A percentile compares a stretch with the other conserved stretches of the same genome.
Evolutionary conservation across 2,113 vertebrate species (phyloP).

Genomic region (Polypterus bichir): DNA sequence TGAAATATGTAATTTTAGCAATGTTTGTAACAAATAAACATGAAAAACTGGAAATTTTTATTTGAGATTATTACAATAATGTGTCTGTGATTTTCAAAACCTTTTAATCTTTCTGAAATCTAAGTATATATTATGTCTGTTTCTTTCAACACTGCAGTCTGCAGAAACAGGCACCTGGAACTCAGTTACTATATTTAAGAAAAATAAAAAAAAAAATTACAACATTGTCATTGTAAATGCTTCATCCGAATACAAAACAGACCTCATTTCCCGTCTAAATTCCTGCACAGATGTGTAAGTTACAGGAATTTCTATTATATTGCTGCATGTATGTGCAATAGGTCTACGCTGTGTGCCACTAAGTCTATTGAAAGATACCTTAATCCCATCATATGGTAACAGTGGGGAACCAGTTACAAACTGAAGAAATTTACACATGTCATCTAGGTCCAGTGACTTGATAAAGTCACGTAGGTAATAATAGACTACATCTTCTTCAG

Average conservation of each 20-base stretch:
- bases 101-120: no score
- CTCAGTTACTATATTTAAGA: no score
- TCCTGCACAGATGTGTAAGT: background rate
- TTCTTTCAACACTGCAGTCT: no score
- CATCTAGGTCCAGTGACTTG: background rate
- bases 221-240: slow-evolving; percentile 1
- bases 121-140: no score
- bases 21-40: no score
- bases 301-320: background rate
- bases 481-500: background rate
- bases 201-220: no score
- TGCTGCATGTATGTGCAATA: slow-evolving; percentile 4
- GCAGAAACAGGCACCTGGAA: no score
- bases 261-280: background rate
- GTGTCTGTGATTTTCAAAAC: no score
- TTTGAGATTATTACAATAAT: no score
- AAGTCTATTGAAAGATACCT: background rate
- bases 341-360: background rate
- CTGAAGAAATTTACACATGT: background rate
- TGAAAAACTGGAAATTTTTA: no score
- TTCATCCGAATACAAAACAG: background rate
- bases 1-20: no score
- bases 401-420: background rate
- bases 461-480: slow-evolving; percentile 1
- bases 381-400: background rate